Conservation (phyloP, 2,113 vertebrate genomes). For the Datnioides undecimradiatus region DNA sequence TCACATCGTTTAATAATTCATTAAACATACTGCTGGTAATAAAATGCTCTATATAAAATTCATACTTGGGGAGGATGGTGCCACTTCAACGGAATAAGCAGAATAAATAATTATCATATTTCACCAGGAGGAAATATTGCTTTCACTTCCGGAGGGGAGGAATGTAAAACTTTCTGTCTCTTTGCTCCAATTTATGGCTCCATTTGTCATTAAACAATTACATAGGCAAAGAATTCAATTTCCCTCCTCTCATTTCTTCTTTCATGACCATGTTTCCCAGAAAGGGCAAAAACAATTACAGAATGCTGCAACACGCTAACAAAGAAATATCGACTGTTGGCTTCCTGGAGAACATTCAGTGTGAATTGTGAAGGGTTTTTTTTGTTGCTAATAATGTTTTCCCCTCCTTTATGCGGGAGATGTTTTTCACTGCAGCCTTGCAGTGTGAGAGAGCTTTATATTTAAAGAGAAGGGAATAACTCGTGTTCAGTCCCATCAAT, state of each 20-base stretch:
- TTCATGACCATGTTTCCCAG: conserved; percentile 56
- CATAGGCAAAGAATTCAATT: conserved; percentile 72
- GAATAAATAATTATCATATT: conserved; percentile 40
- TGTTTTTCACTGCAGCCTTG: conserved; percentile 36
- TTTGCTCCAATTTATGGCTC: conserved; percentile 54
- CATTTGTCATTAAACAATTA: conserved; percentile 78
- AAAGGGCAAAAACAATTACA: conserved; percentile 77
- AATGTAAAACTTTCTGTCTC: conserved; percentile 61
- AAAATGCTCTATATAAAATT: conserved; percentile 38
- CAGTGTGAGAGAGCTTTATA: conserved; percentile 29
- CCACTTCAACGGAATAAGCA: conserved; percentile 24
- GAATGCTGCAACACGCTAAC: conserved; percentile 69
- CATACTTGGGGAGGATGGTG: conserved; percentile 17
- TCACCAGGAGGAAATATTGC: conserved; percentile 39
- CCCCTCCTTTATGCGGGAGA: conserved; percentile 47
- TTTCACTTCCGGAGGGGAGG: conserved; percentile 28
- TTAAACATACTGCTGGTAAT: conserved; percentile 33
- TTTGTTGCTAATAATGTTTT: conserved; percentile 62
- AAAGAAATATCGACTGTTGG: conserved; percentile 72
- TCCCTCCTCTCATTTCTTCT: conserved; percentile 59
- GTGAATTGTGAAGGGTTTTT: conserved; percentile 31
- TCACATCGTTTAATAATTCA: conserved; percentile 33
- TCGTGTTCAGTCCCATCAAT: conserved; percentile 28
- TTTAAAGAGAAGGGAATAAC: conserved; percentile 35
- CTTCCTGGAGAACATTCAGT: conserved; percentile 44